These are phyloP conservation scores for Eupristina koningsbergeri DNA, from an alignment of 1,140 invertebrate species.

Conservation along the genomic window DNA sequence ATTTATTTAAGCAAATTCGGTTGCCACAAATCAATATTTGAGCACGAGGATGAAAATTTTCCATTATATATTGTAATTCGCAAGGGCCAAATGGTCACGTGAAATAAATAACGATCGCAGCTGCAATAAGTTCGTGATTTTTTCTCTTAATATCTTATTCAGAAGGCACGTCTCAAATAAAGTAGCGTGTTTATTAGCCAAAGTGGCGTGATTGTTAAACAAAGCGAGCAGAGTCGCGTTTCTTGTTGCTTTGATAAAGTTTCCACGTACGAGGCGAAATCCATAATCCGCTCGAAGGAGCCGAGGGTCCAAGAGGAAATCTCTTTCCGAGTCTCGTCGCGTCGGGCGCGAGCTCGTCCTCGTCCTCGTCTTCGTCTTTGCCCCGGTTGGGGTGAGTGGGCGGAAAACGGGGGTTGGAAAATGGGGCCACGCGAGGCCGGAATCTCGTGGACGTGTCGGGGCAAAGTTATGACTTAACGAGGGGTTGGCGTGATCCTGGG, in stretches of 20 bases:
- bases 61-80: neutral
- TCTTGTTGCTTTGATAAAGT: no score
- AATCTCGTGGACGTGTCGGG: constrained; percentile 55
- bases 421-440: constrained; percentile 37
- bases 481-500: constrained; percentile 72
- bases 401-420: neutral
- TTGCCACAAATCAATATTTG: neutral
- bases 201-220: neutral
- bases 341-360: neutral
- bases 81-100: neutral
- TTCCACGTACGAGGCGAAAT: no score
- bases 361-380: no score
- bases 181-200: neutral
- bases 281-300: no score
- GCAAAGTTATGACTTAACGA: constrained; percentile 74
- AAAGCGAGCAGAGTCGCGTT: neutral
- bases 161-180: neutral
- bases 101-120: neutral
- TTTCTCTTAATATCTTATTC: neutral
- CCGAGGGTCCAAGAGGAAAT: no score
- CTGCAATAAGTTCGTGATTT: neutral
- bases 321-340: neutral
- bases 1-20: no score
- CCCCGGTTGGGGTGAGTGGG: no score
- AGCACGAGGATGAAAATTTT: neutral